Evolutionary conservation across 2,797 vertebrate genomes (phyloP), one percentile per base, ranked within the genome.

Genomic region (Tenualosa ilisha): DNA sequence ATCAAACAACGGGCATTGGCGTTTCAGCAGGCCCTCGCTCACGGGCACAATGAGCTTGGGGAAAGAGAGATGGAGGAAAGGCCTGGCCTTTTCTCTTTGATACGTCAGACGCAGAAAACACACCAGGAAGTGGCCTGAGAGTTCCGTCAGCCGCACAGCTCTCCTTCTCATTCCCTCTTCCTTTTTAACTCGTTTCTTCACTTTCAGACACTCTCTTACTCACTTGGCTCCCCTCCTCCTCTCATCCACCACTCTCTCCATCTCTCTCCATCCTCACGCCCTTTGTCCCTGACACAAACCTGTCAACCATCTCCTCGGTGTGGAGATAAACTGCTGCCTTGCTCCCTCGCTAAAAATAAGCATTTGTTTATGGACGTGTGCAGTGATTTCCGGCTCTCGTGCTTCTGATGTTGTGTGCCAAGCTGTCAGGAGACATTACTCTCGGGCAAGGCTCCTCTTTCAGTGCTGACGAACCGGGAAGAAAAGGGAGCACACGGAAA

Each of bases 281-380:
- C 81, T 91, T 89, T 89, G 90, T 93, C 86, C 86, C 84, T 59
- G 61, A 53, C 86, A 90, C 86, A 92, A 81, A 91, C 90, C 88
- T 91, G 91, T 93, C 91, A 92, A 86, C 87, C 83, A 75, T 87
- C 87, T 87, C 89, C 90, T 88, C 31, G 72, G 86, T 53, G 50
- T 88, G 87, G 86, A 90, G 89, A 92, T 88, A 92, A 92, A 93
- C 91, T 86, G 72, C 72, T 91, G 87, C 85, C 89, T 92, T 87
- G 43, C 89, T 24, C 63, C 63, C 84, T 83, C 89, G 88, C 83
- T 91, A 89, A 92, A 93, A 93, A 93, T 89, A 92, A 90, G 86
- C 88, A 91, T 94, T 93, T 93, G 87, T 92, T 91, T 92, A 93
- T 88, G 86, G 93, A 89, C 91, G 91, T 83, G 89, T 90, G 89